Conservation (phyloP, 1,140 invertebrate species). For the Polypedilum vanderplanki region DNA sequence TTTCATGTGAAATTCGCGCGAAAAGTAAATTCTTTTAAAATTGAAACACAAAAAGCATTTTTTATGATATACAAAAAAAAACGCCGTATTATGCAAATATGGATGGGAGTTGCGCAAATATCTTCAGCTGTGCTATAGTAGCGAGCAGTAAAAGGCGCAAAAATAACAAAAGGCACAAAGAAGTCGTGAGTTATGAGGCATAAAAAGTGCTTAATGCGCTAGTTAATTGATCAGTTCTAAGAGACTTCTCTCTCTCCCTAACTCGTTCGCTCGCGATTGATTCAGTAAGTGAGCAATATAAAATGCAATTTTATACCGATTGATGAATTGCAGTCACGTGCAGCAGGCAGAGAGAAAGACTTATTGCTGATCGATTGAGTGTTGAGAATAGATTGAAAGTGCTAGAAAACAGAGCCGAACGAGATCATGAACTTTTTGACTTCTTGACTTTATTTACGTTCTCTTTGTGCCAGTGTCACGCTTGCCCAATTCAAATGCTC, state of each 20-base stretch:
- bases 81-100: background rate
- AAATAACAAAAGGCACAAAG: background rate
- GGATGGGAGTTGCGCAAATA: background rate
- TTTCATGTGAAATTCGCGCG: too few relatives aligned
- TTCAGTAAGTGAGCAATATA: too few relatives aligned
- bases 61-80: background rate
- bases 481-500: background rate
- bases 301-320: constrained; percentile 2
- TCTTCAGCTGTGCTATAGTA: background rate
- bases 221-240: background rate
- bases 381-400: background rate
- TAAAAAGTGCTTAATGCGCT: constrained; percentile 11
- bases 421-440: background rate
- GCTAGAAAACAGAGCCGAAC: constrained; percentile 1
- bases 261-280: too few relatives aligned
- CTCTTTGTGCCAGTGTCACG: background rate
- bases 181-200: constrained; percentile 11
- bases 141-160: background rate
- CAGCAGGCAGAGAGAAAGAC: background rate
- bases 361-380: constrained; percentile 11
- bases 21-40: too few relatives aligned
- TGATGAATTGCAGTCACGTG: constrained; percentile 16
- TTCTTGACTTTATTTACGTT: constrained; percentile 9
- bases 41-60: background rate
- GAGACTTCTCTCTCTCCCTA: background rate